These are phyloP conservation scores for Pteria penguin DNA, from an alignment of 2,888 invertebrate species.

Conservation along the genomic window DNA sequence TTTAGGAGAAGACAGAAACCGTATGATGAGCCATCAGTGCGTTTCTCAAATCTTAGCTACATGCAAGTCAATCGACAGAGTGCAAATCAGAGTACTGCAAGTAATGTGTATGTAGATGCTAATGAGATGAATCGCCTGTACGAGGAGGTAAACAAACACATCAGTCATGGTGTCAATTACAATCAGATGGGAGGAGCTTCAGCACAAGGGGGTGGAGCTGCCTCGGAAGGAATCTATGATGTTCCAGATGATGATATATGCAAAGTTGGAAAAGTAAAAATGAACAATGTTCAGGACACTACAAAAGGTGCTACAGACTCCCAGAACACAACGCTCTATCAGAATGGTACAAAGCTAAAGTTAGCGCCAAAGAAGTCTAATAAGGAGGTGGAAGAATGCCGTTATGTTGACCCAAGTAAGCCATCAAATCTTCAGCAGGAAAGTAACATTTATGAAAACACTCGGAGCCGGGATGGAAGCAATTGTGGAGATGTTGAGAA, in stretches of 20 bases:
- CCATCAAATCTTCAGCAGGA: conserved; percentile 6
- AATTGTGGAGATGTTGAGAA: no score
- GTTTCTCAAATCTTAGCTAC: conserved; percentile 38
- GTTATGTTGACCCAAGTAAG: conserved; percentile 31
- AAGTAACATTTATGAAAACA: background rate
- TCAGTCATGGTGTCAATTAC: conserved; percentile 44
- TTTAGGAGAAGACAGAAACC: conserved; percentile 25
- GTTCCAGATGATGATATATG: conserved; percentile 9
- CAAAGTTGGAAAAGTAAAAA: conserved; percentile 15
- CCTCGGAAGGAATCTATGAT: conserved; percentile 10
- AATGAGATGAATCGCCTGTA: conserved; percentile 58
- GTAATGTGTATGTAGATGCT: conserved; percentile 65
- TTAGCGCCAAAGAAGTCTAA: conserved; percentile 24
- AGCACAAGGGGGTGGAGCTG: background rate
- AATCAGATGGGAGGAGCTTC: conserved; percentile 5
- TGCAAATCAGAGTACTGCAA: conserved; percentile 49
- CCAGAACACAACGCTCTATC: no score
- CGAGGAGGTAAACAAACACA: conserved; percentile 60
- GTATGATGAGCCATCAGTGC: conserved; percentile 24
- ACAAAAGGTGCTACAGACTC: background rate
- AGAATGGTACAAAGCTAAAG: no score
- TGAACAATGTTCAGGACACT: conserved; percentile 9
- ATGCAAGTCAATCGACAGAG: conserved; percentile 14
- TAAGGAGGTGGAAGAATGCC: conserved; percentile 15
- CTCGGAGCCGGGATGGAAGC: background rate